Base-by-base conservation (phyloP, 2,113 vertebrate species). In the Hiodon tergisus region DNA sequence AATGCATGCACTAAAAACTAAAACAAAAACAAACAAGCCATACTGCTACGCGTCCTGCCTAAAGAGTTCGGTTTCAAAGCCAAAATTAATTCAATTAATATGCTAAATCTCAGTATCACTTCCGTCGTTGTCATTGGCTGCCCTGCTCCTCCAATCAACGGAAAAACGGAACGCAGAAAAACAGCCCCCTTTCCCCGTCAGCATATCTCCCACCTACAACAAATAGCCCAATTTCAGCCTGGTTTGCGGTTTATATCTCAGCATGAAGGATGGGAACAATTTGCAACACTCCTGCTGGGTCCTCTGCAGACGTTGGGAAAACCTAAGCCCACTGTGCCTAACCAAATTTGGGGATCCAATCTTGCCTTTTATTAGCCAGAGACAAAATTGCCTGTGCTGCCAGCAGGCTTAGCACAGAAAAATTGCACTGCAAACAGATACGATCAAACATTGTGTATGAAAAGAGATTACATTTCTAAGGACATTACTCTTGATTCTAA, bases 271-370 rank as follows among this genome's bases (percentile, higher is more conserved):
- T 62, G 31, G 51, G 16, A 10, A 62, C 60, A 53, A 55, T 63
- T 46, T 61, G 48, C n/a, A n/a, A 13, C 57, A 57, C 16, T 46
- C 17, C 65, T 31, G 55, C 57, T 59, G 13, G 61, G 61, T 31
- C 31, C 63, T 67, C n/a, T 5, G 4, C 10, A 11, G 73, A 48
- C 11, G 4, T 68, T 62, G 58, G 66, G 48, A 7, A 46, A 61
- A 11, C 6, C 6, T 61, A n/a, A 61, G 51, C 50, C 61, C 58
- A 65, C 58, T n/a, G 11, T 7, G 14, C 6, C 48, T 47, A 76
- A 73, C 65, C 50, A 54, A 76, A 73, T 73, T 72, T 68, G 11
- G 6, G 48, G 69, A 73, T 76, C 65, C 71, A 68, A 79, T 73
- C 70, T 72, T 50, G 13, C 46, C 66, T 14, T 13, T 79, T 79